These are phyloP conservation scores for Silurus meridionalis DNA, from an alignment of 2,113 vertebrate species.

Conservation along the genomic window DNA sequence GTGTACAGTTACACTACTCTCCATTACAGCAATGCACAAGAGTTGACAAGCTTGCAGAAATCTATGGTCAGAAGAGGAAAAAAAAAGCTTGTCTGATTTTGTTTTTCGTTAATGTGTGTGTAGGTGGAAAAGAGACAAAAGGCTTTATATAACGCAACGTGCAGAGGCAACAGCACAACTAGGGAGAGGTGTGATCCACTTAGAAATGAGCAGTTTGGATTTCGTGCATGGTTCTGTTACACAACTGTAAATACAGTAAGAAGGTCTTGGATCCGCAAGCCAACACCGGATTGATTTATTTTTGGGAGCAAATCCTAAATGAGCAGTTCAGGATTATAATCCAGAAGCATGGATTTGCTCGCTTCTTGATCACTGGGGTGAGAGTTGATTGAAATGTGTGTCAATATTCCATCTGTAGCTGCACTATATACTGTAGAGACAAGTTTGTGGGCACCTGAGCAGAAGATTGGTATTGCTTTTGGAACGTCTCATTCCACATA, in stretches of 20 bases:
- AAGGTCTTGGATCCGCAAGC: not conserved
- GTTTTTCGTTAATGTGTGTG: not conserved
- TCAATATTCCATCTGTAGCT: no score
- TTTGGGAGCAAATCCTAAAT: not conserved
- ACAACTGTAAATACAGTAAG: not conserved
- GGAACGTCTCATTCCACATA: no score
- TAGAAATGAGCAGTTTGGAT: slow-evolving; percentile 4
- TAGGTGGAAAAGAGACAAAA: not conserved
- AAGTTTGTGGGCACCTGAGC: no score
- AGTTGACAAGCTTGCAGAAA: slow-evolving; percentile 32
- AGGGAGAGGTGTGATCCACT: not conserved
- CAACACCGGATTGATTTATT: not conserved
- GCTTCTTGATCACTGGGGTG: no score
- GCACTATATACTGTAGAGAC: no score
- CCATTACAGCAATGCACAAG: slow-evolving; percentile 19
- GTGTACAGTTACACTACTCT: slow-evolving; percentile 11
- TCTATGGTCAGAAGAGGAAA: not conserved
- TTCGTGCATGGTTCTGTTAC: not conserved
- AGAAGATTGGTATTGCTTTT: no score
- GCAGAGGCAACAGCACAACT: not conserved
- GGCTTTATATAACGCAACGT: slow-evolving; percentile 5
- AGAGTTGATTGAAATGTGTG: no score
- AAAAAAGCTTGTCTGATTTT: not conserved
- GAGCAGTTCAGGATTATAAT: no score
- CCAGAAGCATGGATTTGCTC: not conserved